phyloP scores from a whole-genome alignment of 37 sponge, comb jelly and placozoan genomes.

The Aplysina aerophoba region DNA sequence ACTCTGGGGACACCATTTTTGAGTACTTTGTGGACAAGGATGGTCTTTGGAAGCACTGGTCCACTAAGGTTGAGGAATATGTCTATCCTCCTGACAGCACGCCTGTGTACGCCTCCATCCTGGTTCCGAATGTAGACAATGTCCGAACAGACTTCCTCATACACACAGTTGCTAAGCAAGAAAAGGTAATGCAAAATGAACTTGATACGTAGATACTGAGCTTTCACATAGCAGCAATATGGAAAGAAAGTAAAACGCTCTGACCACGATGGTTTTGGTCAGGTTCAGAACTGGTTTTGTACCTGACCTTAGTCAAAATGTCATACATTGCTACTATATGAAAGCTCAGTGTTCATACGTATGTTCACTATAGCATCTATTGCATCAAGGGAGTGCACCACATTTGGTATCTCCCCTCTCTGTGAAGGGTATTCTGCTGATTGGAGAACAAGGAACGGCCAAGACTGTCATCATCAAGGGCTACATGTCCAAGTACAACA shows the following conservation, averaged over 20 bases:
- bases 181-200: conserved; percentile 30
- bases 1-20: conserved; percentile 93
- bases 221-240: too few species aligned
- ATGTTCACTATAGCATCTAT: too few species aligned
- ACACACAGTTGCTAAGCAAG: conserved; percentile 92
- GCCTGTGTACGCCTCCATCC: conserved; percentile 88
- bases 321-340: too few species aligned
- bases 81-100: conserved; percentile 87
- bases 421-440: conserved; percentile 83
- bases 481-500: conserved; percentile 89
- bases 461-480: conserved; percentile 99
- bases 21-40: conserved; percentile 86
- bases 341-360: too few species aligned
- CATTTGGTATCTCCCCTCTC: too few species aligned
- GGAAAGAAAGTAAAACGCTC: too few species aligned
- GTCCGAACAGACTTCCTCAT: conserved; percentile 96
- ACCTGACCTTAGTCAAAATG: too few species aligned
- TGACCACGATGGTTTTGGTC: too few species aligned
- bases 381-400: not conserved
- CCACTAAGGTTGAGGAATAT: conserved; percentile 86
- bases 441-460: conserved; percentile 99
- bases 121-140: conserved; percentile 99
- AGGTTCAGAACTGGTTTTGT: too few species aligned
- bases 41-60: conserved; percentile 96
- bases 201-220: too few species aligned